Evolutionary conservation across 2,797 vertebrate genomes (phyloP), one percentile per base, ranked within the genome.

Genomic region (Diglossa cyanea): DNA sequence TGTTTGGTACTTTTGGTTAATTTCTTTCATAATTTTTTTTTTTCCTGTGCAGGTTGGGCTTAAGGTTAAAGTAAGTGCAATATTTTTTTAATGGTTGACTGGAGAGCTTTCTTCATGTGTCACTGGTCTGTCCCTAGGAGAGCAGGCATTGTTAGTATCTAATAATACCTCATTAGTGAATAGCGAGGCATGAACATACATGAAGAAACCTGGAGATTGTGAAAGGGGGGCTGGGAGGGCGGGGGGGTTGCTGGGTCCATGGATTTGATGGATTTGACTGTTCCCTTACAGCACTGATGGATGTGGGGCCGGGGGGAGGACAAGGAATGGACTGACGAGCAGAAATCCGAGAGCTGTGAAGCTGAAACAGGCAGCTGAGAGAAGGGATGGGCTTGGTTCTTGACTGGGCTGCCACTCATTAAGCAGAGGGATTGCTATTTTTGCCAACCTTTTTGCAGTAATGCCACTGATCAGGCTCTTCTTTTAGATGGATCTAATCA

Each of bases 11-110:
- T 89, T 79, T 35, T 13, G 12, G 57, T 94, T 91, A n/a, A 28
- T 65, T 73, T 58, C 40, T 84, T 55, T 18, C 4, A 11, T 45
- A 2, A 17, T 26, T 33, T 45, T 33, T 44, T 55, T 51, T 55
- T n/a, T 9, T 28, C 20, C 37, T 83, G 82, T 89, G 96, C 96
- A 97, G 96, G 95, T 97, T 97, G 89, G 73, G 94, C 94, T 96
- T 97, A 95, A 96, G 94, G 95, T 96, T 96, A 88, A 92, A 88
- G 94, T 90, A 97, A 97, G 98, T 98, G 98, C 98, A 98, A 98
- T 98, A 97, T 97, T 95, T 96, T 96, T 96, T 67, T 96, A 96
- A 90, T 94, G 93, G 96, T 93, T 97, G 94, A 96, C 96, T 71
- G 70, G 92, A 95, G 90, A 95, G 70, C 95, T 95, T 96, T 97